Base-by-base conservation (phyloP, 2,888 invertebrate species). In the Melieria omissa region DNA sequence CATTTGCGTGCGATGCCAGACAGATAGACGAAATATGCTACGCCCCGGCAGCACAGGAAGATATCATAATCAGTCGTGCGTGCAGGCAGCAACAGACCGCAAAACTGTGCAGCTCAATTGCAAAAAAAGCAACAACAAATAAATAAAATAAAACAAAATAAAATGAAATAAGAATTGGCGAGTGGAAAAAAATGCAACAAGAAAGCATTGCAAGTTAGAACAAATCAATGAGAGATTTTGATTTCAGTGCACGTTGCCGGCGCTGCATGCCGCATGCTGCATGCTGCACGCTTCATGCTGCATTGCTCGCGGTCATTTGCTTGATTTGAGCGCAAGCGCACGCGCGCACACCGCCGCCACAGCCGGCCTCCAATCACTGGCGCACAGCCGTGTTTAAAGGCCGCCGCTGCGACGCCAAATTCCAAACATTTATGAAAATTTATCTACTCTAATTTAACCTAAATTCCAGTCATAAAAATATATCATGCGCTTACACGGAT, bases 371-470 rank as follows among this genome's bases (percentile, higher is more conserved):
- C 47, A n/a, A 46, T 10, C n/a, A 45, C 4, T 5, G 14, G n/a
- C 63, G 62, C 5, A 41, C 52, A 16, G 60, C 46, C 45, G 61
- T 29, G 29, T 29, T 29, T 29, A 29, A 29, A 29, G 29, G 29
- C 29, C 64, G 55, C 44, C n/a, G 55, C 45, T 55, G 54, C 49
- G 60, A 47, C 52, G 14, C 58, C 47, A 60, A 67, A 67, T 67
- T 67, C 57, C 49, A 66, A 66, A 55, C 66, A 70, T 73, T 73
- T 70, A 67, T 54, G 60, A 58, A 70, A 73, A 73, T 73, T 71
- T 73, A 73, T 73, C 67, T 70, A 78, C 80, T 83, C 83, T 82
- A 82, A 82, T 82, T 82, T 83, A 79, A 72, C 77, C 78, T 82
- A 80, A 82, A 79, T 78, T 83, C 80, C 78, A 80, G 80, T 79